These are phyloP conservation scores for Antheraea assamensis DNA, from an alignment of 2,888 invertebrate genomes.

Conservation along the genomic window DNA sequence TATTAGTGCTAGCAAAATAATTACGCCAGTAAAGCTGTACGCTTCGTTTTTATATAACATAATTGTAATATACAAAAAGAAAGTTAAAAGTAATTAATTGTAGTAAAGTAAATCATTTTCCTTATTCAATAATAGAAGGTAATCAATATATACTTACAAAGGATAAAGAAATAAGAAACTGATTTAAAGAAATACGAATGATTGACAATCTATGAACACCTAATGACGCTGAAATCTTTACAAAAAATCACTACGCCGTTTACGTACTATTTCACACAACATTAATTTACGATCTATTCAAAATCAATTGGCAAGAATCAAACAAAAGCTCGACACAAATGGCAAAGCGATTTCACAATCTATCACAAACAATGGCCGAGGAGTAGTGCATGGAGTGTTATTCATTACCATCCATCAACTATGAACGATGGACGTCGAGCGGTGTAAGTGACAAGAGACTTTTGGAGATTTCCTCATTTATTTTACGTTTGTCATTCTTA, in stretches of 20 bases:
- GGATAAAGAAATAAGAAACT: neutral
- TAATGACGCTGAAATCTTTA: neutral
- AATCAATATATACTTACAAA: neutral
- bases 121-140: neutral
- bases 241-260: constrained; percentile 1
- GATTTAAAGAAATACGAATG: neutral
- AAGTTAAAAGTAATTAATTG: too few species aligned
- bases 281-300: constrained; percentile 41
- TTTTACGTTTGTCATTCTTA: neutral
- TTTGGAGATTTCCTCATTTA: constrained; percentile 1
- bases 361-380: constrained; percentile 36
- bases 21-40: neutral
- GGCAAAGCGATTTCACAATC: constrained; percentile 38
- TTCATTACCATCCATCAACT: constrained; percentile 67
- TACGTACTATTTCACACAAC: constrained; percentile 24
- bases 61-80: too few species aligned
- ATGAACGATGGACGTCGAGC: constrained; percentile 51
- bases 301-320: constrained; percentile 36
- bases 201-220: neutral
- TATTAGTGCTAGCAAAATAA: neutral
- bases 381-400: constrained; percentile 43
- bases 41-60: neutral
- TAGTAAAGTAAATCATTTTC: too few species aligned
- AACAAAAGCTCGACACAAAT: constrained; percentile 37
- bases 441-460: constrained; percentile 26